Percentiles rank a stretch among this genome's conserved stretches.
phyloP scores from a whole-genome alignment of 2,113 vertebrate genomes.

The Lanius collurio region DNA sequence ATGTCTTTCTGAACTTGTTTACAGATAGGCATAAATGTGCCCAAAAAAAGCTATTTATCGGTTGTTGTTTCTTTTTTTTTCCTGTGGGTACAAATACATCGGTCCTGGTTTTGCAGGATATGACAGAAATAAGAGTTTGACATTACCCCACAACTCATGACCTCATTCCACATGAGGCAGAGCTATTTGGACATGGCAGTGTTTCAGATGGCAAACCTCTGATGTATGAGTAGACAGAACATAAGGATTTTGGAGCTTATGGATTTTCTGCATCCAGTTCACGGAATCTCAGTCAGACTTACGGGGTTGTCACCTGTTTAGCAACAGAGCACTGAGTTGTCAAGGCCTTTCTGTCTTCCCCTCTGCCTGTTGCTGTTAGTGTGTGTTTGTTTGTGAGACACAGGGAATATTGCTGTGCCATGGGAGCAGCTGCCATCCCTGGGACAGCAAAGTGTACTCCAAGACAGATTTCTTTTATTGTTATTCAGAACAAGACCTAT shows the following conservation, averaged over 20 bases:
- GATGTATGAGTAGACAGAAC: neutral
- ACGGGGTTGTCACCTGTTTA: accelerated
- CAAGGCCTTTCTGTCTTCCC: neutral
- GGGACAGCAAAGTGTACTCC: neutral
- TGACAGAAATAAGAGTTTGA: neutral
- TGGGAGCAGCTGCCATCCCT: neutral
- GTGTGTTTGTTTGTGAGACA: neutral
- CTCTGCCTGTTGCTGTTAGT: neutral
- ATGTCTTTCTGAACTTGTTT: neutral
- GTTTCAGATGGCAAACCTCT: neutral
- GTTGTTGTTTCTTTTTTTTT: neutral
- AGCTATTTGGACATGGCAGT: neutral
- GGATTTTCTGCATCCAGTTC: neutral
- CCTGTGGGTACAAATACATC: neutral
- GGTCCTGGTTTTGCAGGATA: neutral
- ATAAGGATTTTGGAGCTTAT: neutral
- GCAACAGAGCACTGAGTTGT: neutral
- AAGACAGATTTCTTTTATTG: neutral
- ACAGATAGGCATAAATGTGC: neutral
- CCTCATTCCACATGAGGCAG: neutral
- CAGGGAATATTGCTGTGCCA: neutral
- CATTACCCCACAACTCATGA: neutral
- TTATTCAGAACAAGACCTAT: neutral
- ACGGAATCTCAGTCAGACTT: neutral
- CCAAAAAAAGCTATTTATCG: neutral